phyloP scores from a whole-genome alignment of 1,140 invertebrate genomes.

The Nautilus pompilius region DNA sequence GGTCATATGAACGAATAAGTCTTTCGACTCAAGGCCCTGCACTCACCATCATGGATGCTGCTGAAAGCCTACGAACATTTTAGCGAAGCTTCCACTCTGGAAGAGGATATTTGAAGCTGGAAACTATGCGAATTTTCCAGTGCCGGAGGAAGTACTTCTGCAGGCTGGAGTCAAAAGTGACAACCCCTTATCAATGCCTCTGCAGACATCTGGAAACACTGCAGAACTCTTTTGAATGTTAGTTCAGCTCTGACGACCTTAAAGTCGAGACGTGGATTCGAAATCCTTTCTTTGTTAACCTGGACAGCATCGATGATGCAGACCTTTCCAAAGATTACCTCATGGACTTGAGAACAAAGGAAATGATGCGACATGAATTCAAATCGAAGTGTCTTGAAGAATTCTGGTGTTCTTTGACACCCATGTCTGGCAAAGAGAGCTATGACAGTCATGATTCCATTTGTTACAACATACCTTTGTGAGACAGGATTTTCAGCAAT shows the following conservation, averaged over 20 bases:
- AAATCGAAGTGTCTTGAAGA: not conserved
- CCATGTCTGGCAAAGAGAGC: not conserved
- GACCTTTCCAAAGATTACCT: not conserved
- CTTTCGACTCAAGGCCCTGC: not conserved
- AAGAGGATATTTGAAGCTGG: too few species aligned
- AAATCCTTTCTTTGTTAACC: not conserved
- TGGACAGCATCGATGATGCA: not conserved
- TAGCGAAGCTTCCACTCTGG: too few species aligned
- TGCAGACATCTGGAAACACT: too few species aligned
- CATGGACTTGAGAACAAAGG: too few species aligned
- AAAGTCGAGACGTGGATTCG: not conserved
- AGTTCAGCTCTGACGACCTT: not conserved
- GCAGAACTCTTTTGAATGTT: too few species aligned
- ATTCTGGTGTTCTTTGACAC: not conserved
- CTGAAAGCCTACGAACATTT: too few species aligned
- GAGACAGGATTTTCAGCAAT: not conserved
- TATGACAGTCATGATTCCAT: not conserved
- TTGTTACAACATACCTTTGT: not conserved
- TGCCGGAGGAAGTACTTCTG: too few species aligned
- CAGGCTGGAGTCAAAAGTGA: too few species aligned
- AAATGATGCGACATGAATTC: too few species aligned
- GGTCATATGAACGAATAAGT: not conserved
- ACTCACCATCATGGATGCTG: too few species aligned
- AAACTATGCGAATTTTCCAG: too few species aligned
- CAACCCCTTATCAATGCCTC: too few species aligned